Conservation (phyloP, 2,797 vertebrate genomes). For the Myoxocephalus aenaeus region DNA sequence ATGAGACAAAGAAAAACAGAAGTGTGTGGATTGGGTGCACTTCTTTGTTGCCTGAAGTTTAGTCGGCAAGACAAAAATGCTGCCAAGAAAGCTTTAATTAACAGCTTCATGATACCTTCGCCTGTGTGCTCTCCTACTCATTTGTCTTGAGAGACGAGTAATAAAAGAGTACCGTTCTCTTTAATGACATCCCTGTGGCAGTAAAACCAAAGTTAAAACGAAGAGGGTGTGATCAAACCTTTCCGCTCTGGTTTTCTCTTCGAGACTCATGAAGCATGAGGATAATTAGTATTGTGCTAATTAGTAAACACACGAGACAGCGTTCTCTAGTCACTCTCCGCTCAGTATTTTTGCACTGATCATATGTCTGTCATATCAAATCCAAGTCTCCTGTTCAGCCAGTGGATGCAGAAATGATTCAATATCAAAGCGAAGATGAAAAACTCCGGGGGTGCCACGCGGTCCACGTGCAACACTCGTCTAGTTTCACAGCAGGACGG, state of each 20-base stretch:
- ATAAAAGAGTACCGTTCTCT: constrained; percentile 37
- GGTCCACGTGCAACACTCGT: constrained; percentile 47
- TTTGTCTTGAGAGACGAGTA: constrained; percentile 27
- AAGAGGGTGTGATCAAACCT: constrained; percentile 25
- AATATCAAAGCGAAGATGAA: constrained; percentile 74
- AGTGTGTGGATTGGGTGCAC: constrained; percentile 29
- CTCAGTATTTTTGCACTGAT: constrained; percentile 13
- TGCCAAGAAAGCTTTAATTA: constrained; percentile 44
- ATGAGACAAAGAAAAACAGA: constrained; percentile 38
- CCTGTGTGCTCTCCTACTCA: constrained; percentile 21
- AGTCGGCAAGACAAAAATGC: constrained; percentile 13
- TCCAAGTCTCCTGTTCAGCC: constrained; percentile 30
- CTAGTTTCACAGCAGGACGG: constrained; percentile 62
- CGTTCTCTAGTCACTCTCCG: constrained; percentile 7
- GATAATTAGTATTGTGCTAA: constrained; percentile 31
- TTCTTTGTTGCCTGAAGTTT: constrained; percentile 24
- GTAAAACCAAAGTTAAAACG: constrained; percentile 30
- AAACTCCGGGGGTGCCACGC: constrained; percentile 61
- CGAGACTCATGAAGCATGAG: constrained; percentile 13
- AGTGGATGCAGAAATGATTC: constrained; percentile 43
- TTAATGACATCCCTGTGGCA: constrained; percentile 24
- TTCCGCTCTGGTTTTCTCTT: constrained; percentile 3
- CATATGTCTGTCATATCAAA: constrained; percentile 11
- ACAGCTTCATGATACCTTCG: constrained; percentile 23
- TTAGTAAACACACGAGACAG: constrained; percentile 4